Percentiles rank a stretch among this genome's conserved stretches.
These are phyloP conservation scores for Ornithoptera alexandrae DNA, from an alignment of 2,888 invertebrate species.

Conservation along the genomic window DNA sequence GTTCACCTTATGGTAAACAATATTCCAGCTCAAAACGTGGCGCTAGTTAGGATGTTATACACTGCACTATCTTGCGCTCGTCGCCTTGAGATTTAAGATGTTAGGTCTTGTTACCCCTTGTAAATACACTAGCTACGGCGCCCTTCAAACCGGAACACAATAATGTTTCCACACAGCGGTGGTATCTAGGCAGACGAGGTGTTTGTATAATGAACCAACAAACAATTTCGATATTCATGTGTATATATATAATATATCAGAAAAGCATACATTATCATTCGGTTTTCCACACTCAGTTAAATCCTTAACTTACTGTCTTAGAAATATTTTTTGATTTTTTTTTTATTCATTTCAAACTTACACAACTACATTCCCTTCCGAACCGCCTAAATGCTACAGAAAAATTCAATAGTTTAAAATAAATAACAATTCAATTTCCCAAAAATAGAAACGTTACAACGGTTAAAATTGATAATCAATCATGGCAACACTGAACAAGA, in stretches of 20 bases:
- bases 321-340: constrained; percentile 16
- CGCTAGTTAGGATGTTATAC: too few species aligned
- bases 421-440: constrained; percentile 8
- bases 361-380: background rate
- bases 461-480: constrained; percentile 4
- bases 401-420: background rate
- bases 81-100: too few species aligned
- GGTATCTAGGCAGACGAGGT: background rate
- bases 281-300: constrained; percentile 35
- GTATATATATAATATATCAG: constrained; percentile 37
- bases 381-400: constrained; percentile 8
- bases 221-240: constrained; percentile 19
- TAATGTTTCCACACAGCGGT: too few species aligned
- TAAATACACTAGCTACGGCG: too few species aligned
- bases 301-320: constrained; percentile 31
- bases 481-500: constrained; percentile 7
- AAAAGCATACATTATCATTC: constrained; percentile 60
- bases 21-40: too few species aligned
- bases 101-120: too few species aligned
- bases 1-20: too few species aligned
- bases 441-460: constrained; percentile 20
- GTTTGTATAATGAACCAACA: constrained; percentile 11
- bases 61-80: too few species aligned
- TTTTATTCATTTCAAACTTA: constrained; percentile 25
- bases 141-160: too few species aligned